Evolutionary conservation across 1,140 invertebrate species (phyloP).

Genomic region (Caenorhabditis elegans): DNA sequence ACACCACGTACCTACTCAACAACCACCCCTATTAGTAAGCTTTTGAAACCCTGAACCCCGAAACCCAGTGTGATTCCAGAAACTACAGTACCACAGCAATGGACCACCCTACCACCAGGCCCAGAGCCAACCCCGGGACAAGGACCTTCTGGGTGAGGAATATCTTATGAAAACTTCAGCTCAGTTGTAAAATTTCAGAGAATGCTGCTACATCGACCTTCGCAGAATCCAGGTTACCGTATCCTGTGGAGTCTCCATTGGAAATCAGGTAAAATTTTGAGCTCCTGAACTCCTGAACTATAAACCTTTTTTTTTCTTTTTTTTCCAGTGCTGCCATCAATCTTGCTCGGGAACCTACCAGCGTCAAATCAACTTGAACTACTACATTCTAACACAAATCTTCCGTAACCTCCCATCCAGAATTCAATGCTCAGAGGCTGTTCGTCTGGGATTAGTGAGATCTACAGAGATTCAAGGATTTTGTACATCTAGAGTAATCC

Average conservation of each 20-base stretch:
- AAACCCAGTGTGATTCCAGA: too few species aligned
- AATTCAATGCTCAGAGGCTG: background rate
- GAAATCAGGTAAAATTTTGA: background rate
- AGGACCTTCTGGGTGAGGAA: background rate
- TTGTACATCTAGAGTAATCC: background rate
- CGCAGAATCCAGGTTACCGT: background rate
- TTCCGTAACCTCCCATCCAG: background rate
- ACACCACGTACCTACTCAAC: too few species aligned
- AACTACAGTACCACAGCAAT: too few species aligned
- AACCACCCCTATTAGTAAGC: too few species aligned
- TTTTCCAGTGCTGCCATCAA: conserved; percentile 2
- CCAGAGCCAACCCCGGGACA: background rate
- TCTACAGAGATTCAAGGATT: background rate
- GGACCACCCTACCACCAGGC: too few species aligned
- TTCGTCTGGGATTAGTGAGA: background rate
- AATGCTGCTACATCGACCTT: conserved; percentile 4
- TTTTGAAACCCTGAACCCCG: too few species aligned
- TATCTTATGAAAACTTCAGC: background rate
- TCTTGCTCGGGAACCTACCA: background rate
- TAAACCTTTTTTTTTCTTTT: background rate
- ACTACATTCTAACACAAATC: background rate
- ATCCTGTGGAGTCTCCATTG: background rate
- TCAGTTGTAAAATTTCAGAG: too few species aligned
- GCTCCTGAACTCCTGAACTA: background rate
- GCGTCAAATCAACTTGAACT: background rate